phyloP scores from a whole-genome alignment of 2,888 invertebrate species.

The Xylocampa areola region DNA sequence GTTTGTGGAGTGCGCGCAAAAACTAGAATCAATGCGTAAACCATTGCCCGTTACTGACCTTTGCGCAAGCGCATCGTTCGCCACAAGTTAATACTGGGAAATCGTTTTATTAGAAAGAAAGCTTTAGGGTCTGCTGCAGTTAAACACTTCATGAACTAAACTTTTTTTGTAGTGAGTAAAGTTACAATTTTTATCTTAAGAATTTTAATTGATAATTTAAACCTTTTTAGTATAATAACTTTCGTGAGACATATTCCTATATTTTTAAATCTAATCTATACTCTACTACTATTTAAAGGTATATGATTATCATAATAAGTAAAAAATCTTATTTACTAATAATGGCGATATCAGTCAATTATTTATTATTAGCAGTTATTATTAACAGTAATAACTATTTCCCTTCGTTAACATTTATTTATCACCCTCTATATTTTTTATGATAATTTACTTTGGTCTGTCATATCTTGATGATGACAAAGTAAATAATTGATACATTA shows the following conservation, averaged over 20 bases:
- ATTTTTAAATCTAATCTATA: too few species aligned
- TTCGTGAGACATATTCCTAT: too few species aligned
- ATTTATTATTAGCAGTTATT: neutral
- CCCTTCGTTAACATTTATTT: constrained; percentile 18
- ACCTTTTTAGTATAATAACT: too few species aligned
- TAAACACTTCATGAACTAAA: constrained; percentile 24
- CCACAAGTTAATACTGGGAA: constrained; percentile 26
- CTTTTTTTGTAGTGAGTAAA: constrained; percentile 23
- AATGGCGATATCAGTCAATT: too few species aligned
- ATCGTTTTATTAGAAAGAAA: constrained; percentile 23
- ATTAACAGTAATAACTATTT: neutral
- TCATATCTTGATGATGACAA: neutral
- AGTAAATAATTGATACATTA: too few species aligned
- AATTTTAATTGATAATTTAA: too few species aligned
- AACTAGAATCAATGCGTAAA: constrained; percentile 30
- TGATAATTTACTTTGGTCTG: neutral
- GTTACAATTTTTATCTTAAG: too few species aligned
- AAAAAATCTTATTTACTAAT: too few species aligned
- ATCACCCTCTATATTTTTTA: too few species aligned
- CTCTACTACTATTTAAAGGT: too few species aligned
- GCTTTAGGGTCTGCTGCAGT: constrained; percentile 38
- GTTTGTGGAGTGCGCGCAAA: constrained; percentile 27
- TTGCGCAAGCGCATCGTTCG: constrained; percentile 22
- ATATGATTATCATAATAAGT: too few species aligned
- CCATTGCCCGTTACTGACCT: constrained; percentile 37